Percentiles rank a stretch among this genome's conserved stretches.
phyloP scores from a whole-genome alignment of 1,140 invertebrate species.

The Drosophila sproati region DNA sequence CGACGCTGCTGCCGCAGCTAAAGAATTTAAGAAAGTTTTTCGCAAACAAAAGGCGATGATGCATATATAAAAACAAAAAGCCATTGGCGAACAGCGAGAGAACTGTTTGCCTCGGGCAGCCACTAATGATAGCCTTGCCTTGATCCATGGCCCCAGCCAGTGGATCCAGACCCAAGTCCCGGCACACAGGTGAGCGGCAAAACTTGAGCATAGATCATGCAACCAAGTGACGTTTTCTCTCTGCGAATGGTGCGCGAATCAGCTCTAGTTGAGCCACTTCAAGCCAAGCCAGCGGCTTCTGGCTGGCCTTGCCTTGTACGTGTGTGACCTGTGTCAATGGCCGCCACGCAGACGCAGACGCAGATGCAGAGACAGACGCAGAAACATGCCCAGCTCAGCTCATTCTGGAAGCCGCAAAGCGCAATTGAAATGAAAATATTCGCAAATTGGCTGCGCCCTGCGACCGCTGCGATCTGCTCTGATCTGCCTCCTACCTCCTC shows the following conservation, averaged over 20 bases:
- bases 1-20: conserved; percentile 36
- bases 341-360: conserved; percentile 46
- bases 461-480: conserved; percentile 44
- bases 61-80: conserved; percentile 53
- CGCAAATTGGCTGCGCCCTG: conserved; percentile 82
- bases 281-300: conserved; percentile 1
- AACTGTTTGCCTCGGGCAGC: conserved; percentile 43
- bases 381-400: conserved; percentile 17
- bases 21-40: conserved; percentile 81
- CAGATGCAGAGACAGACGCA: conserved; percentile 8
- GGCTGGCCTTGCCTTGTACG: conserved; percentile 38
- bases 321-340: conserved; percentile 74
- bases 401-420: conserved; percentile 57
- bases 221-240: conserved; percentile 68
- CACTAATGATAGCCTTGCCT: conserved; percentile 75
- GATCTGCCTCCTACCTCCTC: neutral
- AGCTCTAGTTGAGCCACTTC: conserved; percentile 6
- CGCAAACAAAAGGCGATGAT: conserved; percentile 75
- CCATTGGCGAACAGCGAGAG: conserved; percentile 20
- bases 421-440: conserved; percentile 84
- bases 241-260: conserved; percentile 22
- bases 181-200: conserved; percentile 59
- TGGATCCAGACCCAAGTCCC: conserved; percentile 23
- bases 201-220: conserved; percentile 66
- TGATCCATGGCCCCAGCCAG: conserved; percentile 43